Evolutionary conservation across 2,113 vertebrate genomes (phyloP), one percentile per base, ranked within the genome.

Genomic region (Delphinapterus leucas): DNA sequence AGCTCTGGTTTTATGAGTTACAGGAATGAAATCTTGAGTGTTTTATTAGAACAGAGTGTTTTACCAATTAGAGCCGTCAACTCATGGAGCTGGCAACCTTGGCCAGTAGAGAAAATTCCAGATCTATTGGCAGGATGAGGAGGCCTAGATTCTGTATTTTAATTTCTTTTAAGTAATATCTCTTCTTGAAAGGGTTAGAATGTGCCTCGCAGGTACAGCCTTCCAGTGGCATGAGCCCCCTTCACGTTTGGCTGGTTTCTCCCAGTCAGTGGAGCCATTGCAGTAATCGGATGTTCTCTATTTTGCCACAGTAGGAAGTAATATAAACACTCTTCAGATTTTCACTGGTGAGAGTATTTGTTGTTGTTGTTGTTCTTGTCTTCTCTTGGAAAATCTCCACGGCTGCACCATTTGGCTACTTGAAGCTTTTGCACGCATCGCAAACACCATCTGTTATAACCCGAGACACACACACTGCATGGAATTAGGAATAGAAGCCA

Each of bases 361-460:
- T 95, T 98, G 93, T 98, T 97, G 93, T 79, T 96, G 63, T 76
- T 89, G 81, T 95, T 97, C 98, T 97, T 97, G 67, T 90, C 65
- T 97, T 97, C 90, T 76, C 92, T 96, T 98, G 90, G 96, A 94
- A 97, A 94, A 97, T 98, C 95, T 98, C 97, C 74, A 98, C 23
- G 88, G 95, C 97, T 96, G 85, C 84, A 96, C 96, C 97, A 98
- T 98, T 98, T 98, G 98, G 97, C 96, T 98, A 98, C 98, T 88
- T 97, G 97, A 97, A 97, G 97, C 95, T 98, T 98, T 98, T 97
- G 93, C 88, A 95, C 95, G 98, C 97, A 96, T 98, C 92, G 49
- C 92, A 98, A 98, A 98, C 97, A 98, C 98, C 98, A 98, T 99
- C 98, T 98, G 98, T 98, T 98, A 97, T 87, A 98, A 96, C 93